Base-by-base conservation (phyloP, 2,797 vertebrate species). In the Amblyopsis hoosieri region DNA sequence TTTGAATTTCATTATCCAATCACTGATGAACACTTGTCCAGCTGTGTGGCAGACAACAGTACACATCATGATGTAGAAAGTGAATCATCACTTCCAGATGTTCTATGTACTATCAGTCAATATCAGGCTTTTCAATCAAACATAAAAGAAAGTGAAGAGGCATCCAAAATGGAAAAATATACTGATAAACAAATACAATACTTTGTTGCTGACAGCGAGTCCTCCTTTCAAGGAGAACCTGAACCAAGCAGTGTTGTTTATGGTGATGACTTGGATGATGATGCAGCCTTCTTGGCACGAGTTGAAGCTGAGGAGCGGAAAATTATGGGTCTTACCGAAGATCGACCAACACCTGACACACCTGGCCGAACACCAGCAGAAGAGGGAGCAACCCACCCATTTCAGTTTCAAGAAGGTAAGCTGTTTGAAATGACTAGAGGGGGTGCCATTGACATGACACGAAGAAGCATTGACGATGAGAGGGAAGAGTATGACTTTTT, bases 401-500 rank as follows among this genome's bases (percentile, higher is more conserved):
- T 99, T 84, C 92, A 96, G 70, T 99, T 97, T 83, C 96, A 99
- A 84, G 95, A 99, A 70, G 96, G 97, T 49, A 99, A 99, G 75
- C 84, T 99, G 29, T 99, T 99, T 90, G 98, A 99, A 89, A 99
- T 99, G 98, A 99, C 98, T 45, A 94, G 98, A 80, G 97, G 98
- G 53, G 98, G 98, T 9, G 98, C 98, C 62, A 96, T 99, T 83
- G 97, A 99, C 79, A 95, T 99, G 96, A 98, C 95, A 72, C 96
- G 94, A 89, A 93, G 94, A 60, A 94, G 87, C 67, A 92, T 93
- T 69, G 91, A 92, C 37, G 96, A 97, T 64, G 94, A 89, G 13
- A 75, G 46, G n/a, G 85, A 95, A 85, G 91, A 80, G 46, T 94
- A 93, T 82, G 93, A 90, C 45, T 96, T 98, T 89, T 96, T 96